phyloP scores from a whole-genome alignment of 2,797 vertebrate genomes.

The Geotrypetes seraphini region DNA sequence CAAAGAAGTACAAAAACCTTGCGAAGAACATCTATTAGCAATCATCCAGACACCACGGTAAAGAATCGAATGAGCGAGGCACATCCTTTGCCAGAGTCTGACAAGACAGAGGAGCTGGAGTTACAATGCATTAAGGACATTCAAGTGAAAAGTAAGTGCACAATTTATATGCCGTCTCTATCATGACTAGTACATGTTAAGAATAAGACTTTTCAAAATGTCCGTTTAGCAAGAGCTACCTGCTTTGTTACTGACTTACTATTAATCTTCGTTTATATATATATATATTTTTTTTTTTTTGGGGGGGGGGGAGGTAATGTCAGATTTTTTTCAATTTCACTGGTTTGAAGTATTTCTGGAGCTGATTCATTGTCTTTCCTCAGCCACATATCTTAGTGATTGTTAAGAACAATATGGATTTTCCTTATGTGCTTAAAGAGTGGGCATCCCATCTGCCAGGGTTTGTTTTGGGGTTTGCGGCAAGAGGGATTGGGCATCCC shows the following conservation, averaged over 20 bases:
- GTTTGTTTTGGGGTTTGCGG: no score
- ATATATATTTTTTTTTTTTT: no score
- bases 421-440: no score
- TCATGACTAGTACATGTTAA: neutral
- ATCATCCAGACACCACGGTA: neutral
- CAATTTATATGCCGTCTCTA: conserved; percentile 5
- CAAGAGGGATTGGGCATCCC: no score
- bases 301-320: no score
- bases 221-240: conserved; percentile 7
- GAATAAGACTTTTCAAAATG: neutral
- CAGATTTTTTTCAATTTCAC: no score
- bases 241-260: neutral
- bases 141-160: conserved; percentile 16
- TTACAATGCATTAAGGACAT: conserved; percentile 3
- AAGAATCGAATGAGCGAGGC: conserved; percentile 21
- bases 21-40: conserved; percentile 1
- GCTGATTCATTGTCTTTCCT: no score
- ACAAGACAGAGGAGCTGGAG: neutral
- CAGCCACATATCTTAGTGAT: no score
- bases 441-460: no score
- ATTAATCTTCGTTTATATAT: conserved; percentile 2
- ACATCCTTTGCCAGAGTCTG: neutral
- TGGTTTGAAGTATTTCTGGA: no score
- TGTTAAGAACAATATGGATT: no score
- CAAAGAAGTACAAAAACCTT: conserved; percentile 29